Base-by-base conservation (phyloP, 2,888 invertebrate genomes). In the Apomyelois bistriatella region DNA sequence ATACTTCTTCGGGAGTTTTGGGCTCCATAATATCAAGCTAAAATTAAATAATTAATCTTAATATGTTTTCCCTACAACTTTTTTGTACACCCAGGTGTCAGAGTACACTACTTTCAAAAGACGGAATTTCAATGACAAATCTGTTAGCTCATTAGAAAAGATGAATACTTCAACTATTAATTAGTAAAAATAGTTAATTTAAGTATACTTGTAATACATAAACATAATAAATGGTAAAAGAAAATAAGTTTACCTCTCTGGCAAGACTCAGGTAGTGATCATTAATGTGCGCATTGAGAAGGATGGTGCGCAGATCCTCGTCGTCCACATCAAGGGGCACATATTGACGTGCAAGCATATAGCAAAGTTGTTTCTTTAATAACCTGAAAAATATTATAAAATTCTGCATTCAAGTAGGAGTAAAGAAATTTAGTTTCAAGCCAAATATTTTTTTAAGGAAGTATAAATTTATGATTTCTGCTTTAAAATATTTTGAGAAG, bases 21-120 rank as follows among this genome's bases (percentile, higher is more conserved):
- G 99, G 98, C 78, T 99, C 99, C 96, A 99, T 96, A 62, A 99
- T 98, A 79, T 99, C 99, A 68, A 99, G 92, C 94, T 95, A 74
- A 40, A 76, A 67, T 15, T 16, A n/a, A 55, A 55, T 42, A 52
- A 52, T 37, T 12, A 52, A 40, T 40, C 10, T 22, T 50, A 22
- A 22, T 22, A 22, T n/a, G n/a, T n/a, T n/a, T n/a, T n/a, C n/a
- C 22, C 22, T 22, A 22, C 32, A 6, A 32, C 5, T 3, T 32
- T 10, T 32, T 32, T 32, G 7, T 32, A 9, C 3, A 32, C 3
- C 4, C 7, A 28, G 28, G 28, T 28, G 7, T n/a, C n/a, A n/a
- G n/a, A n/a, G n/a, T n/a, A n/a, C n/a, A n/a, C n/a, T n/a, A n/a
- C n/a, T n/a, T n/a, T n/a, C n/a, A n/a, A n/a, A n/a, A n/a, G n/a